Evolutionary conservation across 92 coral and sea anemone genomes (phyloP).

Genomic region (Palythoa heliodiscus): DNA sequence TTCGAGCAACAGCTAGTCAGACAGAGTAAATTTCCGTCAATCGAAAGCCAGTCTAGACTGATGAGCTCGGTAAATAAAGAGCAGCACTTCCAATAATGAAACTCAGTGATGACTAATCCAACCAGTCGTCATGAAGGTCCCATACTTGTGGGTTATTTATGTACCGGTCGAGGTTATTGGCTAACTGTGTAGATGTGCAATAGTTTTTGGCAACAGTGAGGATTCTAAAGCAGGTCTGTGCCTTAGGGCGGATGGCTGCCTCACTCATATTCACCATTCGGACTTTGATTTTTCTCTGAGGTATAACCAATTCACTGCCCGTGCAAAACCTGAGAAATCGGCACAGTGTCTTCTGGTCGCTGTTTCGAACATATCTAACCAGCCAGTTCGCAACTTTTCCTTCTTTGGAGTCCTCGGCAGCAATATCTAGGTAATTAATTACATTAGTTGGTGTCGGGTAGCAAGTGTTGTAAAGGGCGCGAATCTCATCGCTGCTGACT

Average conservation of each 20-base stretch:
- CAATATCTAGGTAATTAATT: slow-evolving; percentile 12
- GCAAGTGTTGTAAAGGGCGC: slow-evolving; percentile 46
- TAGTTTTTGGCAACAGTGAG: slow-evolving; percentile 51
- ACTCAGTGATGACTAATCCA: background rate
- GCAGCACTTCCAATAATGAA: too few relatives aligned
- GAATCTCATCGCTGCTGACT: slow-evolving; percentile 39
- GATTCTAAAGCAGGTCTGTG: slow-evolving; percentile 50
- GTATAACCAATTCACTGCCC: slow-evolving; percentile 48
- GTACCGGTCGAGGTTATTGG: slow-evolving; percentile 46
- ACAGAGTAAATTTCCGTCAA: background rate
- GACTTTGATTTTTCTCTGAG: slow-evolving; percentile 38
- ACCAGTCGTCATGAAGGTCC: slow-evolving; percentile 29
- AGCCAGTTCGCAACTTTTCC: slow-evolving; percentile 47
- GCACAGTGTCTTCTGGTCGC: slow-evolving; percentile 37
- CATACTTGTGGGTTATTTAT: slow-evolving; percentile 42
- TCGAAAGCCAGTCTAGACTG: too few relatives aligned
- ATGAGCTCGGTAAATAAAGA: background rate
- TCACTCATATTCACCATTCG: slow-evolving; percentile 48
- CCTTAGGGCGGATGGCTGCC: slow-evolving; percentile 47
- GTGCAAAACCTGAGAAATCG: slow-evolving; percentile 55
- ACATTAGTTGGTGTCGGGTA: slow-evolving; percentile 31
- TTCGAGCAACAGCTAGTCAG: background rate
- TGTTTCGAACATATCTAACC: slow-evolving; percentile 33
- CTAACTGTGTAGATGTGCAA: slow-evolving; percentile 31
- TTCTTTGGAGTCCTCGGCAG: slow-evolving; percentile 27